Base-by-base conservation (phyloP, 2,888 invertebrate genomes). In the Acholoe squamosa region DNA sequence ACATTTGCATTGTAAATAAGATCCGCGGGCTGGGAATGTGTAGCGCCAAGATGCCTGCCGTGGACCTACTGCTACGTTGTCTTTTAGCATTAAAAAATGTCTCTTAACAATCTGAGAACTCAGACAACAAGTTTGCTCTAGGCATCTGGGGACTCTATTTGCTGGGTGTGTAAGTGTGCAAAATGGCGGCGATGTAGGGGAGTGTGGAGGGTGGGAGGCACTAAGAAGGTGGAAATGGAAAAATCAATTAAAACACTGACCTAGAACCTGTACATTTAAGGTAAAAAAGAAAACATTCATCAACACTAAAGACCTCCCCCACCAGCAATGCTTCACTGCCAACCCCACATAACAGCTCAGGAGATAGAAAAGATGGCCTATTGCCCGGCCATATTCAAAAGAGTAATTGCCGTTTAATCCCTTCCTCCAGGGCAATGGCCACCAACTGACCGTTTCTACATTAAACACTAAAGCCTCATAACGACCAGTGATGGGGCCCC, bases 1-100 rank as follows among this genome's bases (percentile, higher is more conserved):
- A 28, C 71, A 71, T 71, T 71, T 71, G 71, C 31, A 71, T 71
- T 61, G 61, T 61, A 61, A 61, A 61, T 19, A 61, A 61, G 61
- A n/a, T n/a, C 1, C 22, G 43, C 22, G 19, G 1, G 54, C 54
- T 10, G 54, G 14, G 61, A 61, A 61, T 61, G n/a, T n/a, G 61
- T 61, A 61, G 61, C 19, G 61, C n/a, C n/a, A 14, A 0, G 61
- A 61, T 19, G 61, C 61, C 61, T 19, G 1, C 14, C 1, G 61
- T 7, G 61, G 5, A 61, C 61, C 43, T 61, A 61, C 61, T n/a
- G 43, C 43, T 43, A 43, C 43, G 61, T 14, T 61, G n/a, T 61
- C 12, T 61, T 61, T 61, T 61, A 61, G 61, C 7, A 7, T 0
- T 61, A n/a, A 61, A n/a, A n/a, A 61, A 61, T n/a, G 19, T 7